Conservation (phyloP, 92 coral and sea anemone genomes). For the Parazoanthus atlanticus region DNA sequence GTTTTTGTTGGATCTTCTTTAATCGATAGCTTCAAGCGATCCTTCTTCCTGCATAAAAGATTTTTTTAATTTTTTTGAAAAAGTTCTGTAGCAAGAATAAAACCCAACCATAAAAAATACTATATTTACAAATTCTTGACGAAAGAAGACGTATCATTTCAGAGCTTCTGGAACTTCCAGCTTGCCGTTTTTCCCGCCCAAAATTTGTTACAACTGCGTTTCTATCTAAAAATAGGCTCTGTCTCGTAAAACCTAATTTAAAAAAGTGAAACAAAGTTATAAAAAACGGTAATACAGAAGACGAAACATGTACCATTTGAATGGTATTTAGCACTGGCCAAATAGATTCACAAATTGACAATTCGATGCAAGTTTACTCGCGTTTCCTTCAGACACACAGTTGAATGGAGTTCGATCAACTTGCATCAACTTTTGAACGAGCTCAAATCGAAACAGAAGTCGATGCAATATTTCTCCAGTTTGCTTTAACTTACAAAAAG, state of each 20-base stretch:
- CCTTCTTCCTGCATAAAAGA: background rate
- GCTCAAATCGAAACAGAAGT: too few species aligned
- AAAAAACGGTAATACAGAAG: too few species aligned
- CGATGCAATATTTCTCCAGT: too few species aligned
- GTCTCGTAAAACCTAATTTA: background rate
- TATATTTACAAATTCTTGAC: background rate
- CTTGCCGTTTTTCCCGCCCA: background rate
- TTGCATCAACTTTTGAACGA: too few species aligned
- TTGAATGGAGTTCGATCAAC: too few species aligned
- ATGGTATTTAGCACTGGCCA: too few species aligned
- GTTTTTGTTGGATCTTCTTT: background rate
- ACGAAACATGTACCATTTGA: too few species aligned
- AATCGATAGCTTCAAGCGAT: background rate
- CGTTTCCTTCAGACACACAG: background rate
- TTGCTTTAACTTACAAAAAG: too few species aligned
- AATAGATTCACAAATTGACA: too few species aligned
- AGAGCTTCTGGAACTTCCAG: too few species aligned
- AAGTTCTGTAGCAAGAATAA: background rate
- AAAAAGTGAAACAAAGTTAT: too few species aligned
- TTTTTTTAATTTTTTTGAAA: too few species aligned
- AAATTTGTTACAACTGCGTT: background rate
- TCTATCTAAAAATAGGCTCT: background rate
- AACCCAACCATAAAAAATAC: background rate
- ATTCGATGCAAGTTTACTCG: background rate
- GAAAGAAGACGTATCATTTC: background rate